These are phyloP conservation scores for Melipona quadrifasciata DNA, from an alignment of 1,140 invertebrate species.

Conservation along the genomic window DNA sequence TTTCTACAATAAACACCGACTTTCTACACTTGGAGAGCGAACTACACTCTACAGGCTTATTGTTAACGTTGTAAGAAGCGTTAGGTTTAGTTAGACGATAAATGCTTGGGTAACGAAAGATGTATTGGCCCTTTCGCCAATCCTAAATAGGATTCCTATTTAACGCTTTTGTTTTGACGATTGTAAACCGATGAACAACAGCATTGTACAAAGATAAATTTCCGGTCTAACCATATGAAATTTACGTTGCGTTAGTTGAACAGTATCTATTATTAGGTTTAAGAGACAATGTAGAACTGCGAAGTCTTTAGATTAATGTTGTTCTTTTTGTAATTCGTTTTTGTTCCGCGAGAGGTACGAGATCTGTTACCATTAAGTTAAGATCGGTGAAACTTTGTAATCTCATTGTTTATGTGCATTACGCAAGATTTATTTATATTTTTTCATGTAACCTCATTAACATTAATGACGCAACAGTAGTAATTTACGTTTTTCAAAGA, in stretches of 20 bases:
- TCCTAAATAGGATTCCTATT: not conserved
- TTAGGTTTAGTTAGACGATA: not conserved
- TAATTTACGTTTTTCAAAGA: not conserved
- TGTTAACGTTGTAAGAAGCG: not conserved
- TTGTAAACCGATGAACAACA: not conserved
- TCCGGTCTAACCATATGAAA: not conserved
- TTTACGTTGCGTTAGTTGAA: too few species aligned
- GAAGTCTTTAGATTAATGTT: not conserved
- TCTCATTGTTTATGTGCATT: not conserved
- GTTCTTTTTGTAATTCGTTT: not conserved
- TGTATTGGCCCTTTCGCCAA: too few species aligned
- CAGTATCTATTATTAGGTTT: not conserved
- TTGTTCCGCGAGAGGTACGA: not conserved
- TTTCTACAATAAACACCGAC: not conserved
- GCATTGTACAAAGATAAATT: conserved; percentile 7
- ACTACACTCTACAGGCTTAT: not conserved
- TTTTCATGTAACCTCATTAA: not conserved
- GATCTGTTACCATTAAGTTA: not conserved
- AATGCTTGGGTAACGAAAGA: not conserved
- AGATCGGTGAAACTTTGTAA: not conserved
- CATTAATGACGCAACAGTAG: not conserved
- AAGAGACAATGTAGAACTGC: not conserved
- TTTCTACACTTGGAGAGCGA: not conserved
- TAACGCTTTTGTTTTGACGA: not conserved
- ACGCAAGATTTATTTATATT: not conserved